Base-by-base conservation (phyloP, 2,113 vertebrate species). In the Phyllopteryx taeniolatus region DNA sequence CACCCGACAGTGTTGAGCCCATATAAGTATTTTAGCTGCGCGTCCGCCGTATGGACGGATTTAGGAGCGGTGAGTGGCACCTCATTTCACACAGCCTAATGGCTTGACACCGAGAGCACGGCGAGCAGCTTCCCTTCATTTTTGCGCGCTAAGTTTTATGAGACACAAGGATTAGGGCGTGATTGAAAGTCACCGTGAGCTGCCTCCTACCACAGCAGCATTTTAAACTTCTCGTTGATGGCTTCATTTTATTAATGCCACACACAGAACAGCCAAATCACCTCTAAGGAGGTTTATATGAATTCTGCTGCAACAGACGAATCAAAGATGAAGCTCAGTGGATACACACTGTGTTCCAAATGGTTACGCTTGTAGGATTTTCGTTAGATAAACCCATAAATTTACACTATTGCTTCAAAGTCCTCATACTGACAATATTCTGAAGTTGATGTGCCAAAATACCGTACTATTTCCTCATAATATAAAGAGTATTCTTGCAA, bases 61-160 rank as follows among this genome's bases (percentile, higher is more conserved):
- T 93, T 92, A 91, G 91, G 90, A 92, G 86, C 92, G 88, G 90
- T 92, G 92, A 93, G 91, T 93, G 93, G 91, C 92, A 92, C 90
- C 93, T 93, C 91, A 93, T 93, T 92, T 92, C 90, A 92, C 92
- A 92, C 90, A 91, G 90, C 89, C 91, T 93, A 93, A 94, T 93
- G 91, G 92, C 87, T 92, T 94, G 92, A 94, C 91, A 93, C 90
- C 78, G 84, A 80, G 89, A 91, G 86, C 91, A 92, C 88, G 10
- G 77, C 87, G 67, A 74, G 91, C 90, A 86, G 90, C 76, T 90
- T 89, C 87, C 85, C 78, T 82, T 85, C 74, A 76, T 76, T 82
- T 83, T 79, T 82, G 59, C 80, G 77, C 74, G 75, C 72, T 15
- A 85, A 78, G 73, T 88, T 83, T 87, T 88, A 86, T 78, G 79